Conservation (phyloP, 2,113 vertebrate genomes). For the Anas platyrhynchos region DNA sequence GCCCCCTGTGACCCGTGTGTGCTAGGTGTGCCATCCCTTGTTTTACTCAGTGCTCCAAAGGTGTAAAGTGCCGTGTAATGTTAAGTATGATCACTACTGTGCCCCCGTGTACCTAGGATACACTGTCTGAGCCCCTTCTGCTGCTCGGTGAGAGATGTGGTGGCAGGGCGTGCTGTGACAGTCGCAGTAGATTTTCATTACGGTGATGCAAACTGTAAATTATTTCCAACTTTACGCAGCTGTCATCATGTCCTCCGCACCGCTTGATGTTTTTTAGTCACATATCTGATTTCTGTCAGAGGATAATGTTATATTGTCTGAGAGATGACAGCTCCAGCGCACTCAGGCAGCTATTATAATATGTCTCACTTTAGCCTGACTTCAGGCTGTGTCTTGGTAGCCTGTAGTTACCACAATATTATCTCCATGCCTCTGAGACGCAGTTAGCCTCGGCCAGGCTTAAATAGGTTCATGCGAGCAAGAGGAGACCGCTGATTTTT, state of each 20-base stretch:
- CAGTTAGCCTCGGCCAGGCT: not conserved
- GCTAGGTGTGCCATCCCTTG: not conserved
- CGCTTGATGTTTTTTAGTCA: constrained; percentile 62
- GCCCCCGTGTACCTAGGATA: constrained; percentile 45
- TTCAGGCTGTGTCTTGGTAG: constrained; percentile 29
- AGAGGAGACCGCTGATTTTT: not conserved
- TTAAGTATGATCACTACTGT: constrained; percentile 52
- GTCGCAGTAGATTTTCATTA: constrained; percentile 70
- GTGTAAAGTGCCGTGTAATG: constrained; percentile 25
- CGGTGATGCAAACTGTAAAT: constrained; percentile 67
- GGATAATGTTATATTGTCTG: constrained; percentile 65
- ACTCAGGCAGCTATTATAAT: constrained; percentile 70
- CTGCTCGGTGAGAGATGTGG: not conserved
- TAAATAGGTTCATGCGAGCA: not conserved
- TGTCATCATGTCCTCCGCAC: constrained; percentile 63
- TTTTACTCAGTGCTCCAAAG: constrained; percentile 24
- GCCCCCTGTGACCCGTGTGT: not conserved
- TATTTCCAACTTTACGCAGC: constrained; percentile 63
- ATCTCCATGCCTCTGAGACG: not conserved
- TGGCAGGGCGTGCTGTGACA: constrained; percentile 42
- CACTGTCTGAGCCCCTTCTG: constrained; percentile 52
- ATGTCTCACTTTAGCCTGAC: constrained; percentile 66
- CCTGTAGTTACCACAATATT: not conserved
- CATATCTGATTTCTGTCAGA: constrained; percentile 74
- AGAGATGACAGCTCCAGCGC: constrained; percentile 62